phyloP scores from a whole-genome alignment of 1,140 invertebrate species.

The Habropoda laboriosa region DNA sequence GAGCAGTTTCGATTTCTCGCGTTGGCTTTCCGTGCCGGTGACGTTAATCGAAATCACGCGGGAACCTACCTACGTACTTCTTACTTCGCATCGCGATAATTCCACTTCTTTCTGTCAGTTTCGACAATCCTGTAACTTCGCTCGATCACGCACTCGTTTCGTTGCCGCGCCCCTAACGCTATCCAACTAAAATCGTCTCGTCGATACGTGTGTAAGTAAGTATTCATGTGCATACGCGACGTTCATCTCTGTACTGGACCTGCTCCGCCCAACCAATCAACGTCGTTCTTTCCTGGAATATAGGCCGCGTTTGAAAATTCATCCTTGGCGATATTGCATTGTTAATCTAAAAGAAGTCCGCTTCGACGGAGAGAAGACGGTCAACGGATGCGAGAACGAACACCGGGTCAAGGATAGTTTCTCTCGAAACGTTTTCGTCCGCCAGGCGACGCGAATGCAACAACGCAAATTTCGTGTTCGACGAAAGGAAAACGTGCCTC shows the following conservation, averaged over 20 bases:
- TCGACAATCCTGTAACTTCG: conserved; percentile 23
- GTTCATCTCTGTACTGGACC: neutral
- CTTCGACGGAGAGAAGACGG: neutral
- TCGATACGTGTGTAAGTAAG: too few species aligned
- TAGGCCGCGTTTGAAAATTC: neutral
- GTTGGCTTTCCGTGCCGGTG: neutral
- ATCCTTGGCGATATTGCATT: too few species aligned
- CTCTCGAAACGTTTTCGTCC: neutral
- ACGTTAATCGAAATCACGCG: neutral
- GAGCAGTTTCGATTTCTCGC: neutral
- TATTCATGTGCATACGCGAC: too few species aligned
- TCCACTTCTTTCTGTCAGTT: conserved; percentile 12
- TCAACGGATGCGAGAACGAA: conserved; percentile 21
- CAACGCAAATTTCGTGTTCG: neutral
- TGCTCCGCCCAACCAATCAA: neutral
- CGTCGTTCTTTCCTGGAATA: neutral
- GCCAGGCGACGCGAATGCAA: neutral
- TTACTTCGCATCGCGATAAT: too few species aligned
- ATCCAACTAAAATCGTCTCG: neutral
- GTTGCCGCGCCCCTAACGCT: neutral
- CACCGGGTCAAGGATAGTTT: conserved; percentile 44
- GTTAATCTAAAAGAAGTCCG: too few species aligned
- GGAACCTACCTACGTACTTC: too few species aligned
- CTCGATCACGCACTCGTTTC: neutral
- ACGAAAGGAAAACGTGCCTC: conserved; percentile 10